These are phyloP conservation scores for Anodontia alba DNA, from an alignment of 2,888 invertebrate genomes.

Conservation along the genomic window DNA sequence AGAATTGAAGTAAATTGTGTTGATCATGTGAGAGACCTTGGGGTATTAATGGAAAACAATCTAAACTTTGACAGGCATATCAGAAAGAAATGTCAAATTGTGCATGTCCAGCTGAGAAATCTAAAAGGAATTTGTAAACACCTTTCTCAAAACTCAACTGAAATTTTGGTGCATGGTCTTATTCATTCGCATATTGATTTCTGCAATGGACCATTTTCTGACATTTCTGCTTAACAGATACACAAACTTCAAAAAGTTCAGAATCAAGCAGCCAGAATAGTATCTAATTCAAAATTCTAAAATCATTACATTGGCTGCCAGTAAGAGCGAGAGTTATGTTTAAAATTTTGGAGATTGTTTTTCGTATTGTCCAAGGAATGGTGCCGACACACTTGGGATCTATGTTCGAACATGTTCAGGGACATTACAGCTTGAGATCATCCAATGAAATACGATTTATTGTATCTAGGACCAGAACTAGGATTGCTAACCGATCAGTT, in stretches of 20 bases:
- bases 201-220: slow-evolving; percentile 27
- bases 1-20: slow-evolving; percentile 26
- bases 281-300: slow-evolving; percentile 22
- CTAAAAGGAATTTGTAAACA: slow-evolving; percentile 32
- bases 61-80: slow-evolving; percentile 34
- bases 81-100: slow-evolving; percentile 36
- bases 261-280: no score
- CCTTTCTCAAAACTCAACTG: slow-evolving; percentile 24
- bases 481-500: slow-evolving; percentile 25
- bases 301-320: slow-evolving; percentile 41
- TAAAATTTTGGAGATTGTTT: slow-evolving; percentile 35
- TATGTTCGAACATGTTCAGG: slow-evolving; percentile 15
- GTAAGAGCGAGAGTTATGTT: slow-evolving; percentile 34
- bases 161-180: slow-evolving; percentile 35
- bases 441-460: slow-evolving; percentile 6
- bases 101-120: slow-evolving; percentile 29
- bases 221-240: slow-evolving; percentile 12
- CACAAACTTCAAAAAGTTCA: slow-evolving; percentile 34
- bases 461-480: slow-evolving; percentile 21
- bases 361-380: slow-evolving; percentile 5
- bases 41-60: slow-evolving; percentile 34
- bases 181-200: slow-evolving; percentile 24
- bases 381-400: neutral
- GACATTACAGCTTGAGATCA: neutral
- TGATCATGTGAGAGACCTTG: slow-evolving; percentile 36